phyloP scores from a whole-genome alignment of 2,888 invertebrate genomes.

The Drosophila helvetica region DNA sequence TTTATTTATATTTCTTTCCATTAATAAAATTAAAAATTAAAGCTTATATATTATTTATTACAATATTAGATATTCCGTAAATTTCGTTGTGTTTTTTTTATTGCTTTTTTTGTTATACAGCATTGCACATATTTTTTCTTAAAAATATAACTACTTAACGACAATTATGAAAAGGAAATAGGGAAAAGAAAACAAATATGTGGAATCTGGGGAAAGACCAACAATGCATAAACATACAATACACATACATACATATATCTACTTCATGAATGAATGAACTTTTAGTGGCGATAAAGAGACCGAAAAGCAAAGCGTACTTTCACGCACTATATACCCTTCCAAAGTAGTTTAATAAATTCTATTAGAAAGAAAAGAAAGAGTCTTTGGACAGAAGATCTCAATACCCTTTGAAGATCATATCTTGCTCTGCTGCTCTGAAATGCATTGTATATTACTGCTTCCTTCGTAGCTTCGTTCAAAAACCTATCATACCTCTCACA shows the following conservation, averaged over 20 bases:
- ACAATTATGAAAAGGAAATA: not conserved
- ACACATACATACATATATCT: slow-evolving; percentile 1
- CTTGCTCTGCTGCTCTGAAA: not conserved
- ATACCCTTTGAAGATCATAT: too few relatives aligned
- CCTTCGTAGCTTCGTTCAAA: not conserved
- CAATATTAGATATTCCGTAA: not conserved
- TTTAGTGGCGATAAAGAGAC: slow-evolving; percentile 7
- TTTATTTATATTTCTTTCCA: not conserved
- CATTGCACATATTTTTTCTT: not conserved
- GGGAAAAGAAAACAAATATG: not conserved
- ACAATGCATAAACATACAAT: not conserved
- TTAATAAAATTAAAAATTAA: too few relatives aligned
- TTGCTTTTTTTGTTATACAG: not conserved
- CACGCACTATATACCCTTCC: too few relatives aligned
- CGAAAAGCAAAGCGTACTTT: too few relatives aligned
- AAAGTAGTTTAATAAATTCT: not conserved
- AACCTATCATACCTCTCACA: not conserved
- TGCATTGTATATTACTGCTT: not conserved
- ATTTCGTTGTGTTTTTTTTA: not conserved
- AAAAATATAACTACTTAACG: not conserved
- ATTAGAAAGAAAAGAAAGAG: not conserved
- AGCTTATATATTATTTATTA: not conserved
- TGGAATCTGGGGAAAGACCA: not conserved
- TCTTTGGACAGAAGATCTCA: too few relatives aligned
- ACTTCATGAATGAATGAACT: not conserved